Base-by-base conservation (phyloP, 2,888 invertebrate genomes). In the Lycaena phlaeas region DNA sequence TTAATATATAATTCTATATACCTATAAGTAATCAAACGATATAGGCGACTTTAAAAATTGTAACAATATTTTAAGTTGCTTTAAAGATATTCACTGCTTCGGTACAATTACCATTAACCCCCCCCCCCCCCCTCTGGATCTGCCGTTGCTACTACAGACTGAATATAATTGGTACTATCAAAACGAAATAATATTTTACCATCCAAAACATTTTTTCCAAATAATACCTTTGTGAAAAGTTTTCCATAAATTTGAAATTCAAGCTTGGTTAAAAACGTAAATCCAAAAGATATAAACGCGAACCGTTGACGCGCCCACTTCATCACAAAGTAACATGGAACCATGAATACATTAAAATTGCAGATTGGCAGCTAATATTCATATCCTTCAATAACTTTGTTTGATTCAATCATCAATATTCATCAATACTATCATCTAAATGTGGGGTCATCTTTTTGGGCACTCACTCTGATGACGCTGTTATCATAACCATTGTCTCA, bases 301-400 rank as follows among this genome's bases (percentile, higher is more conserved):
- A 34, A 10, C 2, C 34, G 11, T 2, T 6, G 30, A 5, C 10
- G 36, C 46, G 59, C 62, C 61, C 61, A 59, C 48, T 54, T 52
- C 48, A 52, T 49, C 43, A 61, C 66, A 68, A 75, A 72, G 68
- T 53, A 59, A 61, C 45, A 38, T 45, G 45, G 36, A n/a, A n/a
- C 14, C n/a, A 45, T 49, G 54, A 55, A 59, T 64, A 60, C 68
- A 70, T 72, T 70, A 59, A 68, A 72, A 72, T 76, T 78, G 74
- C 75, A 78, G 62, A 78, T 81, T 81, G 65, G 73, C 79, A 68
- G 66, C 62, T 59, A 78, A 76, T 76, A 76, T 76, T 63, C 71
- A 74, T 73, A 61, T 56, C 58, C 61, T 53, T 51, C 49, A 56
- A 54, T 50, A 58, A 61, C 45, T 55, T 57, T 22, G 22, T 7